Percentiles rank a stretch among this genome's conserved stretches.
These are phyloP conservation scores for Ranitomeya variabilis DNA, from an alignment of 2,113 vertebrate species.

Conservation along the genomic window DNA sequence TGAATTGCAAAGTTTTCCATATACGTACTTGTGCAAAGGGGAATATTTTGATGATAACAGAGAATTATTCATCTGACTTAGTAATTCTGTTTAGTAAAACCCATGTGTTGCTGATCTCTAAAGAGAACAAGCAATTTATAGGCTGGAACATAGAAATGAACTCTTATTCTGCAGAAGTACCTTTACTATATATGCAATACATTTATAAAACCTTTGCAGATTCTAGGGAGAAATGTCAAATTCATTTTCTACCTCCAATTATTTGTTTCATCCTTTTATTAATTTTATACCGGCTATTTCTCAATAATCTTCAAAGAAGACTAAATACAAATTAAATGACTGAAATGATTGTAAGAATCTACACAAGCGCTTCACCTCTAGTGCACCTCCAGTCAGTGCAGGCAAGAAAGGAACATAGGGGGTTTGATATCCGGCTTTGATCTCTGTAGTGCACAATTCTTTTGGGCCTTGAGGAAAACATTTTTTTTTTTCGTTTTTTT, in stretches of 20 bases:
- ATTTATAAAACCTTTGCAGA: background rate
- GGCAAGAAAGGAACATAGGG: too few species aligned
- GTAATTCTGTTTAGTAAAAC: constrained; percentile 34
- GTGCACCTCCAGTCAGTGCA: background rate
- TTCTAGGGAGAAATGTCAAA: background rate
- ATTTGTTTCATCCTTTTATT: background rate
- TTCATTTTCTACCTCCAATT: background rate
- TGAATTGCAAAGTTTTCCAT: constrained; percentile 26
- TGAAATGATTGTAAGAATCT: background rate
- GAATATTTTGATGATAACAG: constrained; percentile 29
- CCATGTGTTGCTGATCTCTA: background rate
- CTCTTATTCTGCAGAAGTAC: background rate
- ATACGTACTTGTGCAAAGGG: background rate
- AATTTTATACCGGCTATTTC: background rate
- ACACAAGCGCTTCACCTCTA: background rate
- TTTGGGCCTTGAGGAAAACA: too few species aligned
- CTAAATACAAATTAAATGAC: background rate
- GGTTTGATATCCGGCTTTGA: too few species aligned
- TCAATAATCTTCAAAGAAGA: background rate
- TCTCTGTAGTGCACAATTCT: too few species aligned
- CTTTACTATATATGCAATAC: background rate
- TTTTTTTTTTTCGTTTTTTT: too few species aligned
- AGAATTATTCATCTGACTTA: constrained; percentile 44
- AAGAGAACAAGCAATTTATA: constrained; percentile 3
- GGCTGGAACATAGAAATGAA: background rate